Conservation (phyloP, 1,140 invertebrate species). For the Habropoda laboriosa region DNA sequence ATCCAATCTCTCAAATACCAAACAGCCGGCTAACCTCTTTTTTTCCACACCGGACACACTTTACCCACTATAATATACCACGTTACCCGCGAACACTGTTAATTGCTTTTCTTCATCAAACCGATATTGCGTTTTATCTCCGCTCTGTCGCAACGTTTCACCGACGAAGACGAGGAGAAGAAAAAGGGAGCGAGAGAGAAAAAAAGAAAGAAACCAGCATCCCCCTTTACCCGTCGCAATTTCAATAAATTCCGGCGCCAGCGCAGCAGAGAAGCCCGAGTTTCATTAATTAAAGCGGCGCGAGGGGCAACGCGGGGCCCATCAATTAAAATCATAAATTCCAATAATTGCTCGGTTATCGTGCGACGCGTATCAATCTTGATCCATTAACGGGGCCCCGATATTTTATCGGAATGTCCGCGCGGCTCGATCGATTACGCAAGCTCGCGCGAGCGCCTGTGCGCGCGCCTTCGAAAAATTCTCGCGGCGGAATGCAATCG, state of each 20-base stretch:
- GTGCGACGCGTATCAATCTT: slow-evolving; percentile 1
- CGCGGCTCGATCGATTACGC: slow-evolving; percentile 26
- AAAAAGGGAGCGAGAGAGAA: not conserved
- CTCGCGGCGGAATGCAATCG: slow-evolving; percentile 2
- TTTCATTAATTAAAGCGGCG: not conserved
- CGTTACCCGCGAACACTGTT: not conserved
- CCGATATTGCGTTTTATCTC: not conserved
- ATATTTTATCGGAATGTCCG: slow-evolving; percentile 31
- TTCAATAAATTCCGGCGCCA: not conserved
- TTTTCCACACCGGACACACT: too few relatives aligned
- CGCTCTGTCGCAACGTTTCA: not conserved
- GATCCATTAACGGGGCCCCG: slow-evolving; percentile 6
- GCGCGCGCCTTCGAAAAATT: slow-evolving; percentile 6
- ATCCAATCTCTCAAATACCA: not conserved
- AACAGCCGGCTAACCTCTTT: not conserved
- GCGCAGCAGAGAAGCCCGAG: not conserved
- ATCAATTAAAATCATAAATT: slow-evolving; percentile 16
- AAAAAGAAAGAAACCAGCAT: too few relatives aligned
- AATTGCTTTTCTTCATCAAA: not conserved
- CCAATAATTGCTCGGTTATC: not conserved
- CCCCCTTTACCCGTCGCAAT: not conserved
- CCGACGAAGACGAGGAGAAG: too few relatives aligned
- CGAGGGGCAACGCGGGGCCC: too few relatives aligned
- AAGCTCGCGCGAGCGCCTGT: slow-evolving; percentile 5
- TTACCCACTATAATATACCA: too few relatives aligned